A percentile compares a stretch with the other conserved stretches of the same genome.
These are phyloP conservation scores for Drosophila truncata DNA, from an alignment of 1,140 invertebrate genomes.

Conservation along the genomic window DNA sequence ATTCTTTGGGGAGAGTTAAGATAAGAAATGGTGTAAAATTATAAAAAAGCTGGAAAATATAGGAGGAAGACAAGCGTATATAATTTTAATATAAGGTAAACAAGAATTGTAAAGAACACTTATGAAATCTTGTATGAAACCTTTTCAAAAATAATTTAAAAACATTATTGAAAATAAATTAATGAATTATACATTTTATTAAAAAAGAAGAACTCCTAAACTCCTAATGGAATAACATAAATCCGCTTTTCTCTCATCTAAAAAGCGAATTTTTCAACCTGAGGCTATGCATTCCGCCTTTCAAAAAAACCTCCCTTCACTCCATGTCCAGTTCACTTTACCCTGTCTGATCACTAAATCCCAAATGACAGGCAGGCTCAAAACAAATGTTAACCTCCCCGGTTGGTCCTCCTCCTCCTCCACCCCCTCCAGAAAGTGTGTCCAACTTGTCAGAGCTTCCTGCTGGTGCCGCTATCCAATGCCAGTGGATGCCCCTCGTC, in stretches of 20 bases:
- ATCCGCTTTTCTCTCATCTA: not conserved
- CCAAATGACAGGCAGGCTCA: slow-evolving; percentile 60
- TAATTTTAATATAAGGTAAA: not conserved
- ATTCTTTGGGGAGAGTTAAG: not conserved
- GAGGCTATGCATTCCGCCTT: slow-evolving; percentile 4
- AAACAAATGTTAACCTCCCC: slow-evolving; percentile 58
- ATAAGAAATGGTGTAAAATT: not conserved
- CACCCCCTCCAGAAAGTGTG: slow-evolving; percentile 33
- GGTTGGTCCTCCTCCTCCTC: not conserved
- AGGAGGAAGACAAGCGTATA: not conserved
- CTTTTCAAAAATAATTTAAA: not conserved
- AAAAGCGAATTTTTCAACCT: not conserved
- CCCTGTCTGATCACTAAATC: slow-evolving; percentile 37
- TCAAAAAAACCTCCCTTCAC: slow-evolving; percentile 12
- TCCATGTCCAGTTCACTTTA: slow-evolving; percentile 29
- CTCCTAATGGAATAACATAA: not conserved
- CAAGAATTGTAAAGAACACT: not conserved
- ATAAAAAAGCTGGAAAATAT: not conserved
- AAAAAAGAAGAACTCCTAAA: not conserved
- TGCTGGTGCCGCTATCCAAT: slow-evolving; percentile 48
- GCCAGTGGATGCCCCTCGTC: slow-evolving; percentile 5
- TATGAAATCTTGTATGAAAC: too few relatives aligned
- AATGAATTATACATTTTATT: not conserved
- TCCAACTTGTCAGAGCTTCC: slow-evolving; percentile 64
- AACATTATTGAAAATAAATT: too few relatives aligned